Percentiles rank a stretch among this genome's conserved stretches.
phyloP scores from a whole-genome alignment of 2,888 invertebrate genomes.

The Leucophenga maculata region DNA sequence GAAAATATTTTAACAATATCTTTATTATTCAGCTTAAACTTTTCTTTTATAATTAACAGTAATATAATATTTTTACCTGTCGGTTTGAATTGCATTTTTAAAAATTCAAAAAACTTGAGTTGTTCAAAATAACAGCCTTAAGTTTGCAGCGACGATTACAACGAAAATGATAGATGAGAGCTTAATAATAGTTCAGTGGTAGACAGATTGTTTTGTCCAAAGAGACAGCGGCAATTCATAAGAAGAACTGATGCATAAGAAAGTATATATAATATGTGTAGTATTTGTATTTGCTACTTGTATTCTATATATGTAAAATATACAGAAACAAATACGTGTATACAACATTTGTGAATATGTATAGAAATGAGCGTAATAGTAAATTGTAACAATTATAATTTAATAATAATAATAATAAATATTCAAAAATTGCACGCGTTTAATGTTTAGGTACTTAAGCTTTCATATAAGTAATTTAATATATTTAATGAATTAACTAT shows the following conservation, averaged over 20 bases:
- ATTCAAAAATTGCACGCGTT: slow-evolving; percentile 62
- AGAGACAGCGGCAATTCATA: too few relatives aligned
- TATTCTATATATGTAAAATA: not conserved
- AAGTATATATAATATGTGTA: too few relatives aligned
- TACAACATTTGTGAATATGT: not conserved
- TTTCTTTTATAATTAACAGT: slow-evolving; percentile 27
- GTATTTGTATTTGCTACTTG: not conserved
- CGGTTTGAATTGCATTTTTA: slow-evolving; percentile 50
- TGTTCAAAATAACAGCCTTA: slow-evolving; percentile 60
- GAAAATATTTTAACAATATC: slow-evolving; percentile 3
- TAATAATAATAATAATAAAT: slow-evolving; percentile 25
- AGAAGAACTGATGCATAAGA: not conserved
- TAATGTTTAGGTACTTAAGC: slow-evolving; percentile 56
- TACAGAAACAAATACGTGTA: not conserved
- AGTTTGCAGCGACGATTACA: not conserved
- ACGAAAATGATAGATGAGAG: not conserved
- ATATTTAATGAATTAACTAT: not conserved
- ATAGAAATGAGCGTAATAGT: not conserved
- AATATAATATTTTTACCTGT: slow-evolving; percentile 47
- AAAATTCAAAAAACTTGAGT: slow-evolving; percentile 54
- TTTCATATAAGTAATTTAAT: slow-evolving; percentile 36
- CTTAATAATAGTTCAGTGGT: slow-evolving; percentile 43
- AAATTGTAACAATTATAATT: slow-evolving; percentile 1
- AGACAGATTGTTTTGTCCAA: too few relatives aligned
- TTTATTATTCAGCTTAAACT: not conserved